These are phyloP conservation scores for Hoplodrina ambigua DNA, from an alignment of 2,888 invertebrate genomes.

Conservation along the genomic window DNA sequence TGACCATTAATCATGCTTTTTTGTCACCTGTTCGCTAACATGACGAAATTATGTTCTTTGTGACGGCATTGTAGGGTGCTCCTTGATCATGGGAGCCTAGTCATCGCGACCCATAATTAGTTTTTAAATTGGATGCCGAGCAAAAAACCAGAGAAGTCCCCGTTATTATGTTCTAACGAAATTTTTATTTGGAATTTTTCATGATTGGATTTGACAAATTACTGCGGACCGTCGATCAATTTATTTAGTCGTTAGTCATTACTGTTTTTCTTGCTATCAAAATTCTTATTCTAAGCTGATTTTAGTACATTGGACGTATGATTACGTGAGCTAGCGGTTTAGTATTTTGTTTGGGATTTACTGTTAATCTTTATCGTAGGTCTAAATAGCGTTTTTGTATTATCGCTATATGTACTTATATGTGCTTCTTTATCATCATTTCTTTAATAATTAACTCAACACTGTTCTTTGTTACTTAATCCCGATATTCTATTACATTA, in stretches of 20 bases:
- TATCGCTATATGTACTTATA: background rate
- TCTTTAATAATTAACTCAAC: background rate
- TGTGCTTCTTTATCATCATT: background rate
- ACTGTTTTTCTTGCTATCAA: constrained; percentile 70
- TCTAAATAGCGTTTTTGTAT: constrained; percentile 11
- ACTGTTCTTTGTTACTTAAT: background rate
- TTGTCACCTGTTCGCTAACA: constrained; percentile 87
- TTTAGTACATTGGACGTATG: constrained; percentile 38
- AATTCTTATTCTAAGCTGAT: constrained; percentile 55
- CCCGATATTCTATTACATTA: constrained; percentile 6
- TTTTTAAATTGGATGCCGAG: constrained; percentile 88
- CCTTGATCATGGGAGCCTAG: constrained; percentile 83
- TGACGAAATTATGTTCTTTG: constrained; percentile 87
- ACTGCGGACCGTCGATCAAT: constrained; percentile 76
- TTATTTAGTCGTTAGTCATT: constrained; percentile 79
- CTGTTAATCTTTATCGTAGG: constrained; percentile 27
- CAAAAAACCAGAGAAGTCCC: constrained; percentile 85
- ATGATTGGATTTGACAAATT: constrained; percentile 89
- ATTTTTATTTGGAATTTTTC: constrained; percentile 78
- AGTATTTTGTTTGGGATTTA: constrained; percentile 25
- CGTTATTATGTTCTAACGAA: constrained; percentile 85
- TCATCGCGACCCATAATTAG: constrained; percentile 87
- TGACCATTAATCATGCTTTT: constrained; percentile 88
- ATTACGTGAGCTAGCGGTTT: constrained; percentile 34
- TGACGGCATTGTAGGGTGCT: constrained; percentile 81